phyloP scores from a whole-genome alignment of 2,113 vertebrate genomes.

The Notiomystis cincta region DNA sequence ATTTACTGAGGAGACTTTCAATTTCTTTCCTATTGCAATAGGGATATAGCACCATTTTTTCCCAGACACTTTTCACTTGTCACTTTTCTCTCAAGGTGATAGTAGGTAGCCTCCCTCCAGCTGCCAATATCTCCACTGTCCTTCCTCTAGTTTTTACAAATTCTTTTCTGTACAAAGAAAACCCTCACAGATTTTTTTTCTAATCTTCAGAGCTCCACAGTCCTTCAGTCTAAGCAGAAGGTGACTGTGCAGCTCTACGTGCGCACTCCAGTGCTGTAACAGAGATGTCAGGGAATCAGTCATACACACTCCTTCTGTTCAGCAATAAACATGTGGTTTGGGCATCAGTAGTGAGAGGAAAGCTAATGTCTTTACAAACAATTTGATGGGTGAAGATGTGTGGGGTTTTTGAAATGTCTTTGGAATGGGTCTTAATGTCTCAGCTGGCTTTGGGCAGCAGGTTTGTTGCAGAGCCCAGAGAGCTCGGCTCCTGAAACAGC shows the following conservation, averaged over 20 bases:
- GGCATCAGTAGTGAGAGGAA: neutral
- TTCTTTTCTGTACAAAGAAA: neutral
- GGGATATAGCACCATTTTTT: neutral
- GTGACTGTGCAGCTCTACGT: neutral
- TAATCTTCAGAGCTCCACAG: neutral
- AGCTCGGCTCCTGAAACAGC: too few species aligned
- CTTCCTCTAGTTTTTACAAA: neutral
- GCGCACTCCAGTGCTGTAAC: neutral
- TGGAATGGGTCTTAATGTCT: neutral
- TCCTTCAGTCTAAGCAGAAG: neutral
- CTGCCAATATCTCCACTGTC: neutral
- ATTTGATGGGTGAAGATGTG: neutral
- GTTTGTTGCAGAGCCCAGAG: neutral
- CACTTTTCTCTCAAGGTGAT: neutral
- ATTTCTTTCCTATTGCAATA: neutral
- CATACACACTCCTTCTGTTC: neutral
- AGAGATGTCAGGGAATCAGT: neutral
- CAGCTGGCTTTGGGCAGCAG: neutral
- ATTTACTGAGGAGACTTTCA: neutral
- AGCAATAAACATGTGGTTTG: neutral
- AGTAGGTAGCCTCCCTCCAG: neutral
- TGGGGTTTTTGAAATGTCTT: fast-evolving
- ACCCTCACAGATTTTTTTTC: neutral
- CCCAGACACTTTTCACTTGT: neutral
- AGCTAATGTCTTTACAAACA: neutral